phyloP scores from a whole-genome alignment of 2,797 vertebrate species.

The Nasua narica region DNA sequence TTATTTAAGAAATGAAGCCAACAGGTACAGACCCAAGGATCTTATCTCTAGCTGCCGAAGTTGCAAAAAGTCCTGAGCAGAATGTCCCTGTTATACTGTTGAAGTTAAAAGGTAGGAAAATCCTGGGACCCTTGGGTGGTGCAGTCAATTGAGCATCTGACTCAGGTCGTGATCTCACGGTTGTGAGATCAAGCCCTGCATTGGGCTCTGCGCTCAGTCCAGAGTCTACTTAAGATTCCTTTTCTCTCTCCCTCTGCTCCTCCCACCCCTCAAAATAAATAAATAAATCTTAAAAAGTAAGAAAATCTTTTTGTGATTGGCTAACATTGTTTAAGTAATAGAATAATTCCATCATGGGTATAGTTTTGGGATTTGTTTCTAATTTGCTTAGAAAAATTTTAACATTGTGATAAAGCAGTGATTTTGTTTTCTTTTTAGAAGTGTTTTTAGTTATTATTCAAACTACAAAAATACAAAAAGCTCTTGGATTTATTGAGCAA shows the following conservation, averaged over 20 bases:
- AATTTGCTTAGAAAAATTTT: conserved; percentile 38
- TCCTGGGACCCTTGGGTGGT: not conserved
- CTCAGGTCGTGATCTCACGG: not conserved
- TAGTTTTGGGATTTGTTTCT: conserved; percentile 48
- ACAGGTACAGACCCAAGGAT: conserved; percentile 77
- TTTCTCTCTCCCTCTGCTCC: not conserved
- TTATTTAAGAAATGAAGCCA: conserved; percentile 66
- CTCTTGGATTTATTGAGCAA: conserved; percentile 20
- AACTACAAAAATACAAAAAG: conserved; percentile 21
- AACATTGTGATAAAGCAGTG: not conserved
- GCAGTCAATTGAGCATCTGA: not conserved
- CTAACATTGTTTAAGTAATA: conserved; percentile 6
- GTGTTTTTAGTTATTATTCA: conserved; percentile 24
- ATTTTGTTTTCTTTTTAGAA: conserved; percentile 25
- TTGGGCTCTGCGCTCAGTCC: not conserved
- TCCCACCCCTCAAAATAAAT: not conserved
- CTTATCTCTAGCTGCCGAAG: conserved; percentile 81
- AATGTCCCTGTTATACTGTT: conserved; percentile 83
- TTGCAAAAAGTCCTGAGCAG: conserved; percentile 82
- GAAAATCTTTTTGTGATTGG: conserved; percentile 13
- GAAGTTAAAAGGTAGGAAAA: conserved; percentile 84
- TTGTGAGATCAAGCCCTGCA: not conserved
- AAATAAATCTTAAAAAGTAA: conserved; percentile 74
- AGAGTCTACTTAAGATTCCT: not conserved
- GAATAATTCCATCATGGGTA: not conserved